Percentiles rank a stretch among this genome's conserved stretches.
These are phyloP conservation scores for Tympanoctomys barrerae DNA, from an alignment of 2,797 vertebrate genomes.

Conservation along the genomic window DNA sequence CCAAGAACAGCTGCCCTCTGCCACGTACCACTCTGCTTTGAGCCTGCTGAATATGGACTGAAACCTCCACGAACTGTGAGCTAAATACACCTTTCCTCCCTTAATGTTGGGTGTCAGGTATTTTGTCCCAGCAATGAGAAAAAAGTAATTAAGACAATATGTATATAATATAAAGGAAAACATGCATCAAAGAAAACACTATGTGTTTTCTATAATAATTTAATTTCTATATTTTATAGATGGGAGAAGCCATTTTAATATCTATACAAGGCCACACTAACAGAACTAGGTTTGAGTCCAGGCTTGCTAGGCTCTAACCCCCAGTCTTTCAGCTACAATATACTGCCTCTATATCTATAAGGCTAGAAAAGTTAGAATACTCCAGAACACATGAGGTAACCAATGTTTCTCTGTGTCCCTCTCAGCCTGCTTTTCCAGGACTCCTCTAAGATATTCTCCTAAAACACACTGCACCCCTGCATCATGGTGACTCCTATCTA, in stretches of 20 bases:
- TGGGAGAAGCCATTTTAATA: constrained; percentile 10
- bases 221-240: constrained; percentile 20
- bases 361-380: background rate
- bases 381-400: background rate
- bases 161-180: background rate
- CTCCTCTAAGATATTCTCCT: background rate
- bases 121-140: no score
- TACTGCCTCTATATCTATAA: background rate
- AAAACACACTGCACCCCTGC: background rate
- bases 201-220: background rate
- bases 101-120: no score
- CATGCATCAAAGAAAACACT: background rate
- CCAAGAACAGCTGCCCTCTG: no score
- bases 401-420: background rate
- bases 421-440: background rate
- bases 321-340: background rate
- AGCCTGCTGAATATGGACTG: no score
- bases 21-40: no score
- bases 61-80: no score
- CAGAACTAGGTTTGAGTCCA: background rate
- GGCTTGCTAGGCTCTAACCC: background rate
- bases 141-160: no score
- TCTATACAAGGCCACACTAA: background rate
- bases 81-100: no score
- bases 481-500: background rate